Evolutionary conservation across 2,113 vertebrate genomes (phyloP), one percentile per base, ranked within the genome.

Genomic region (Pluvialis apricaria): DNA sequence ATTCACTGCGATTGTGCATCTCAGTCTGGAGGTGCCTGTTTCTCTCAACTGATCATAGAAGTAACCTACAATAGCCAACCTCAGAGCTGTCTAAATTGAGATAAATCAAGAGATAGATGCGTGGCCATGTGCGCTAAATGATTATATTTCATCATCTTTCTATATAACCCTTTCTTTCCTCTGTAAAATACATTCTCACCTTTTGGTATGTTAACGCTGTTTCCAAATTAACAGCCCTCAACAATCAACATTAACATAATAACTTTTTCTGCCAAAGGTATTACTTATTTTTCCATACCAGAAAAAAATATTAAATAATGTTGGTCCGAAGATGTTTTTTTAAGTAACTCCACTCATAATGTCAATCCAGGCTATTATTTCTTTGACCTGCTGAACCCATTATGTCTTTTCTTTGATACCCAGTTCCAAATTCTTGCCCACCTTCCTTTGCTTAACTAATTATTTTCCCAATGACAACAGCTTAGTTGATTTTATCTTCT

Each of bases 41-140:
- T 51, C 11, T 69, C 29, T 60, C 22, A 31, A 20, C 4, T 32
- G 20, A 34, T 24, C 7, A 3, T 32, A 68, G 38, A 85, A 62
- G 15, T n/a, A 76, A 34, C 12, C 21, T 49, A 42, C 3, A 68
- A 19, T 18, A 82, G 6, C 11, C 54, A 57, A 8, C 19, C 4
- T 24, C 13, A 45, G 42, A 64, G 7, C 12, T 38, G 13, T 72
- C 9, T 82, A 82, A 68, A 80, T 2, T 42, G 29, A 75, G 32
- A 64, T 14, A 58, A 82, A 79, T 52, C 6, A 57, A 70, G 51
- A 82, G 3, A 62, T 3, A 52, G 3, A 13, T 86, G 19, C 19
- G n/a, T 29, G 9, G 34, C 15, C 8, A 32, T 18, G 28, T 38
- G 3, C 3, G 3, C 32, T 75, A 62, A 51, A 29, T 40, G 0